A percentile compares a stretch with the other conserved stretches of the same genome.
phyloP scores from a whole-genome alignment of 1,140 invertebrate species.

The Conus betulinus region DNA sequence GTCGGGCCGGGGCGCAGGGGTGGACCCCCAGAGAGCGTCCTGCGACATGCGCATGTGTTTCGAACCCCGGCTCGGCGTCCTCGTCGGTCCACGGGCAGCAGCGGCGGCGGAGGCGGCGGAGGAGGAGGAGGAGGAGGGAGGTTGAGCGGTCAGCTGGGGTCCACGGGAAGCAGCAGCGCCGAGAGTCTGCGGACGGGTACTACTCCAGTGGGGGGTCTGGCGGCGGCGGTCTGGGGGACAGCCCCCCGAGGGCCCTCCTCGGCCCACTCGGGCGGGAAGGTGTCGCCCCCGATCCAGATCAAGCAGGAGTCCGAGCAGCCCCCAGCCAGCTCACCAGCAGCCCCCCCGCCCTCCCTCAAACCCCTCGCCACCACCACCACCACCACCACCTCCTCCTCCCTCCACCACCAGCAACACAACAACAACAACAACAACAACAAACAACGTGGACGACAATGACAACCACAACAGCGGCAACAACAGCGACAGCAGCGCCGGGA shows the following conservation, averaged over 20 bases:
- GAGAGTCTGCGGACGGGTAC: conserved; percentile 26
- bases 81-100: conserved; percentile 4
- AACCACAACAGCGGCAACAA: conserved; percentile 15
- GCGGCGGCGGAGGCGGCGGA: conserved; percentile 14
- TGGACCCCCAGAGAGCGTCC: background rate
- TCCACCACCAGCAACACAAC: background rate
- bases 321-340: conserved; percentile 31
- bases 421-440: conserved; percentile 19
- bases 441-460: conserved; percentile 8
- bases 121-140: background rate
- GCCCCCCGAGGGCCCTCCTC: conserved; percentile 25
- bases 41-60: conserved; percentile 18
- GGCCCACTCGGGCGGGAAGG: conserved; percentile 23
- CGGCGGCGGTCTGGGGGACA: background rate
- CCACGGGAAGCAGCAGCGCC: background rate
- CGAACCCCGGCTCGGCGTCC: background rate
- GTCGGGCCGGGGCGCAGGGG: background rate
- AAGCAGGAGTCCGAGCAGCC: conserved; percentile 22
- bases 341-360: background rate
- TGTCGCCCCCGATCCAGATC: conserved; percentile 24
- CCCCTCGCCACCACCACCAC: background rate
- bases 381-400: too few species aligned
- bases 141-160: background rate
- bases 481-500: conserved; percentile 42
- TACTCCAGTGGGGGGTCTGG: conserved; percentile 10